Evolutionary conservation across 1,140 invertebrate genomes (phyloP).

Genomic region (Ectropis grisescens): DNA sequence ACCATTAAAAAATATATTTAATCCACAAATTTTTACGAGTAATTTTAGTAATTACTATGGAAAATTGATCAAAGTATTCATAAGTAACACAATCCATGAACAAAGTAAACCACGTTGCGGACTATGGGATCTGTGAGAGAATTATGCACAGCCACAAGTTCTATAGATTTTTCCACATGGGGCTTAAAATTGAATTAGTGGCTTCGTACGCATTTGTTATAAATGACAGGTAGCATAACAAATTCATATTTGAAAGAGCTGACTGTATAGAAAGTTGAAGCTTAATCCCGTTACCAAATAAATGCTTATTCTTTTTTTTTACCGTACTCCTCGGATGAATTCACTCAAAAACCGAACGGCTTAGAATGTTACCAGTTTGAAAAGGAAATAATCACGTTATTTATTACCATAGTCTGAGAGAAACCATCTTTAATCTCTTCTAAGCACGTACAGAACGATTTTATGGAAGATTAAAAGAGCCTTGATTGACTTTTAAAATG

Average conservation of each 20-base stretch:
- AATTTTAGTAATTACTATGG: no score
- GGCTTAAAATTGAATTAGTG: no score
- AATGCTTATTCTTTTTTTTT: no score
- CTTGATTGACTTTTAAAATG: slow-evolving; percentile 37
- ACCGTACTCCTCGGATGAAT: slow-evolving; percentile 36
- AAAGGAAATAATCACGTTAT: slow-evolving; percentile 65
- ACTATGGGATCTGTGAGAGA: no score
- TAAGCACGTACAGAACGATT: slow-evolving; percentile 50
- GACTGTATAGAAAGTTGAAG: slow-evolving; percentile 1
- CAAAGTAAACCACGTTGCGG: no score
- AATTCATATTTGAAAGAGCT: slow-evolving; percentile 8
- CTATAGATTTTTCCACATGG: no score
- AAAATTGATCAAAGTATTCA: no score
- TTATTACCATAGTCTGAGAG: slow-evolving; percentile 47
- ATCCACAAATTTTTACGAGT: no score
- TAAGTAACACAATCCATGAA: no score
- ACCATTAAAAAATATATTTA: no score
- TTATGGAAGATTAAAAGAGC: slow-evolving; percentile 54
- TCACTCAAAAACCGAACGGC: slow-evolving; percentile 28
- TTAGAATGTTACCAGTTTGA: slow-evolving; percentile 41
- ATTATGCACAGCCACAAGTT: no score
- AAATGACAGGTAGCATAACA: slow-evolving; percentile 10
- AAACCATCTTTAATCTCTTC: slow-evolving; percentile 57
- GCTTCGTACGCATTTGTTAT: neutral
- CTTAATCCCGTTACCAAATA: slow-evolving; percentile 45